phyloP scores from a whole-genome alignment of 1,140 invertebrate species.

The Agrilus planipennis region DNA sequence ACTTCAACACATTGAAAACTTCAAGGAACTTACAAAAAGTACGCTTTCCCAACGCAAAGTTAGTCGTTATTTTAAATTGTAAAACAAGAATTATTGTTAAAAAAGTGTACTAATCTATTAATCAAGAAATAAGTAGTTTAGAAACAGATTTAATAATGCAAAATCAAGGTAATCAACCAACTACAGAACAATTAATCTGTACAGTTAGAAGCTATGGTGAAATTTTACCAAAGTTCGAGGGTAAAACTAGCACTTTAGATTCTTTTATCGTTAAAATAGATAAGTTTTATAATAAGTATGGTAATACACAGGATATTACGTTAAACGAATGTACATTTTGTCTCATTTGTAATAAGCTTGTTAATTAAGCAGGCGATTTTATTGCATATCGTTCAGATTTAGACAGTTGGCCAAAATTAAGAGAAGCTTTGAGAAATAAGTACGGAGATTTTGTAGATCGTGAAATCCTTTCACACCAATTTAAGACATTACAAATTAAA shows the following conservation, averaged over 20 bases:
- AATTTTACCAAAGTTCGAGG: conserved; percentile 5
- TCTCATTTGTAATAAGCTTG: conserved; percentile 3
- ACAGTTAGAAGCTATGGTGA: conserved; percentile 5
- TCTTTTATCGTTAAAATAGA: conserved; percentile 1
- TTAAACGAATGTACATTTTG: conserved; percentile 5
- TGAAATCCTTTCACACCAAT: conserved; percentile 2
- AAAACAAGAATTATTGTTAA: too few relatives aligned
- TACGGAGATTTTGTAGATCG: conserved; percentile 5
- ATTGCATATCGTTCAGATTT: conserved; percentile 1
- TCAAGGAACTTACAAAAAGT: too few relatives aligned
- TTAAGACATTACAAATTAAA: neutral
- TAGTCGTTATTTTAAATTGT: too few relatives aligned
- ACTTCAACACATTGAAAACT: too few relatives aligned
- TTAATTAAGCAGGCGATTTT: neutral
- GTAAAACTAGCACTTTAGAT: neutral
- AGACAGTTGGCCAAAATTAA: neutral
- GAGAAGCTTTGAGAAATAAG: conserved; percentile 1
- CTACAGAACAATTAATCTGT: neutral
- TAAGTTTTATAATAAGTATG: conserved; percentile 3
- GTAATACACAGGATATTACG: neutral
- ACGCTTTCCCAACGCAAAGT: too few relatives aligned
- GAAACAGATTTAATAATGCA: too few relatives aligned
- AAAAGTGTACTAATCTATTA: too few relatives aligned
- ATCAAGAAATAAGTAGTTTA: too few relatives aligned
- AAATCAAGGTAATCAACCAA: too few relatives aligned